Evolutionary conservation across 2,797 vertebrate species (phyloP).

Genomic region (Bradypodion ventrale): DNA sequence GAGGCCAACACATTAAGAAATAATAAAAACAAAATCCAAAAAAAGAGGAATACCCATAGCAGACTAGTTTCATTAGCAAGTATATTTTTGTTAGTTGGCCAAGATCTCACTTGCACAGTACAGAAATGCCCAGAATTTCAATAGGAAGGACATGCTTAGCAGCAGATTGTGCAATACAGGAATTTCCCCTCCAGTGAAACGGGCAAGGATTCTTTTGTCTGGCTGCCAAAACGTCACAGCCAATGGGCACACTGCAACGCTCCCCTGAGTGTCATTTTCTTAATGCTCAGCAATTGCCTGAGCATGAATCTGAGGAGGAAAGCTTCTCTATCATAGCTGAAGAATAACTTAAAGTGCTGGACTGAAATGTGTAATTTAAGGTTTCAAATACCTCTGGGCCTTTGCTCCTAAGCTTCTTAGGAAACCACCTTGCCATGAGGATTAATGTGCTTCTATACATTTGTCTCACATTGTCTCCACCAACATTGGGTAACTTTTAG

Average conservation of each 20-base stretch:
- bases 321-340: neutral
- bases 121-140: constrained; percentile 3
- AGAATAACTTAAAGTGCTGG: neutral
- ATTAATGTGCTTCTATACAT: neutral
- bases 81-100: neutral
- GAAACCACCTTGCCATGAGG: neutral
- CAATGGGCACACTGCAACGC: too few relatives aligned
- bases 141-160: neutral
- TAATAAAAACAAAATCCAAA: too few relatives aligned
- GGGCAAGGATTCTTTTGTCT: neutral
- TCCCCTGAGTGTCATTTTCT: too few relatives aligned
- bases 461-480: neutral
- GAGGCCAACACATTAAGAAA: neutral
- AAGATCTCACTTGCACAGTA: neutral
- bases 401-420: neutral
- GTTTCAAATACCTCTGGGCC: neutral
- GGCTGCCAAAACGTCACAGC: neutral
- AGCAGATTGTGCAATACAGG: constrained; percentile 10
- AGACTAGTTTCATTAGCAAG: neutral
- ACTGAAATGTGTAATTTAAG: too few relatives aligned
- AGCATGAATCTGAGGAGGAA: too few relatives aligned
- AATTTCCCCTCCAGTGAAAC: constrained; percentile 11
- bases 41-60: too few relatives aligned
- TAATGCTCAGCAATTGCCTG: neutral
- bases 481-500: neutral